A percentile compares a stretch with the other conserved stretches of the same genome.
Evolutionary conservation across 2,888 invertebrate species (phyloP).

Genomic region (Lacanobia oleracea): DNA sequence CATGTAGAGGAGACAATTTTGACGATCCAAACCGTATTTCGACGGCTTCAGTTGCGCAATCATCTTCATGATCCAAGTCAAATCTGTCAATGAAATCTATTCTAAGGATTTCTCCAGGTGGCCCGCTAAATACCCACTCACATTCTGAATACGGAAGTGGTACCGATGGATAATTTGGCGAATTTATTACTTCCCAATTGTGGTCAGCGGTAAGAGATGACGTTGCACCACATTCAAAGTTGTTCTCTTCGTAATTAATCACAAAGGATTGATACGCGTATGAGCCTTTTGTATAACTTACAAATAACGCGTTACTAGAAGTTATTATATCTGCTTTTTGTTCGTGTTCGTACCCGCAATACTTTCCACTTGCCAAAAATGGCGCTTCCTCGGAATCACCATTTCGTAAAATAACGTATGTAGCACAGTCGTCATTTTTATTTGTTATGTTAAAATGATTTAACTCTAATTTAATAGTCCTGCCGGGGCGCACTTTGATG

Average conservation of each 20-base stretch:
- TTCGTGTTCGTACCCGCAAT: constrained; percentile 86
- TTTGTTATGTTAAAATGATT: too few relatives aligned
- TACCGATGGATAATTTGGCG: constrained; percentile 95
- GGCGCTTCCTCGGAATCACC: too few relatives aligned
- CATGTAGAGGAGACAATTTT: too few relatives aligned
- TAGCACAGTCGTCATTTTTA: too few relatives aligned
- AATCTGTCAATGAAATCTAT: constrained; percentile 95
- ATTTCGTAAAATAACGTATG: too few relatives aligned
- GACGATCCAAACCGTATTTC: too few relatives aligned
- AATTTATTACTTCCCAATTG: constrained; percentile 63
- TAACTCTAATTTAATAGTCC: too few relatives aligned
- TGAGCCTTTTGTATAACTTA: constrained; percentile 69
- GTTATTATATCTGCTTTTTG: constrained; percentile 87
- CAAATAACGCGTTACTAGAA: constrained; percentile 90
- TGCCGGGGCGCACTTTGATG: too few relatives aligned
- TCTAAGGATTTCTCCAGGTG: constrained; percentile 93
- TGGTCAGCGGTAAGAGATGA: constrained; percentile 73
- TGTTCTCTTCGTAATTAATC: constrained; percentile 70
- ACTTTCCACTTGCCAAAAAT: too few relatives aligned
- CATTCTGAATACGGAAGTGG: constrained; percentile 96
- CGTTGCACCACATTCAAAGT: constrained; percentile 92
- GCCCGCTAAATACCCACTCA: constrained; percentile 94
- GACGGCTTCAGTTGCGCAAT: too few relatives aligned
- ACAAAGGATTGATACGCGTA: constrained; percentile 79
- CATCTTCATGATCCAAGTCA: constrained; percentile 88